Conservation (phyloP, 2,888 invertebrate genomes). For the Xanthia icteritia region DNA sequence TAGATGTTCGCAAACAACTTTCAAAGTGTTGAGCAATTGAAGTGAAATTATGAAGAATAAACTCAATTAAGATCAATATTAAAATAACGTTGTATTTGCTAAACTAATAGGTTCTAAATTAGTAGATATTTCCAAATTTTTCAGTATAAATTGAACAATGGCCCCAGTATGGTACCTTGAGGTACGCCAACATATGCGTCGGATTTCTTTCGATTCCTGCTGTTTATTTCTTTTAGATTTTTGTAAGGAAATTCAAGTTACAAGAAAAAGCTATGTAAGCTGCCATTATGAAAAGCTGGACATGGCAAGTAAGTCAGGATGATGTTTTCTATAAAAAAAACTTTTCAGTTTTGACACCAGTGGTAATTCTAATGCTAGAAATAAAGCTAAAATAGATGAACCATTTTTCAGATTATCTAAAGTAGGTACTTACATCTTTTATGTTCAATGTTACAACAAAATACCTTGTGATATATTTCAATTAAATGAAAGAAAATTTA, state of each 20-base stretch:
- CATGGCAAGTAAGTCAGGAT: not conserved
- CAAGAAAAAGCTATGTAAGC: not conserved
- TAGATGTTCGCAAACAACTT: not conserved
- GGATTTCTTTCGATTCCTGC: not conserved
- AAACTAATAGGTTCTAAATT: no score
- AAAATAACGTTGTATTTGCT: not conserved
- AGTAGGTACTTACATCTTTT: no score
- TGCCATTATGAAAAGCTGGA: not conserved
- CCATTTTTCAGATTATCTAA: no score
- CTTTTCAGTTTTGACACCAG: not conserved
- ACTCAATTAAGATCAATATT: not conserved
- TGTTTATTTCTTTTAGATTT: not conserved
- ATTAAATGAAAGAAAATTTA: no score
- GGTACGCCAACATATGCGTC: not conserved
- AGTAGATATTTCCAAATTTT: not conserved
- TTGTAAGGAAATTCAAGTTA: not conserved
- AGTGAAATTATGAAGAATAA: not conserved
- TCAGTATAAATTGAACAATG: not conserved
- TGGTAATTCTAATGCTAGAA: no score
- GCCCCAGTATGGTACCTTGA: conserved; percentile 17
- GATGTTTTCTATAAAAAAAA: not conserved
- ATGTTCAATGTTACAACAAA: no score
- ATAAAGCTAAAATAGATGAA: no score
- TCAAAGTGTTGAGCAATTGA: not conserved
- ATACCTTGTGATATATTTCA: no score